Evolutionary conservation across 2,888 invertebrate genomes (phyloP).

Genomic region (Cryptus viduatorius): DNA sequence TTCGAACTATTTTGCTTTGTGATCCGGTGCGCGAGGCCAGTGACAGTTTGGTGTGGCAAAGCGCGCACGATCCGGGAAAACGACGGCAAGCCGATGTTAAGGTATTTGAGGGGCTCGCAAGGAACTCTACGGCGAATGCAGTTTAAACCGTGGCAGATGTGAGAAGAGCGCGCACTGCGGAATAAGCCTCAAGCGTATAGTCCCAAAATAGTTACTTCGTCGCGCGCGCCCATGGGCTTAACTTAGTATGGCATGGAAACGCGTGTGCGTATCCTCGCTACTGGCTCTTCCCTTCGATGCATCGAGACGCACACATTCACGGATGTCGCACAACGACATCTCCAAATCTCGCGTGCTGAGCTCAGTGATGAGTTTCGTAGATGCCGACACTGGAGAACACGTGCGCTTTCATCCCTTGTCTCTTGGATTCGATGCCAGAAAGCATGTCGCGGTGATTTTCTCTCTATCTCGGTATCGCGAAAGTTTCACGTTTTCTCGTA

Average conservation of each 20-base stretch:
- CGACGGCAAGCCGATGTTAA: conserved; percentile 30
- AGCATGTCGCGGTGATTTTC: conserved; percentile 2
- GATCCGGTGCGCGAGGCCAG: background rate
- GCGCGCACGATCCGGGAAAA: background rate
- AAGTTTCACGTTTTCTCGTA: conserved; percentile 25
- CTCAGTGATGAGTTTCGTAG: conserved; percentile 27
- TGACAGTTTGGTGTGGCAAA: conserved; percentile 9
- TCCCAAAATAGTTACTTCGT: conserved; percentile 61
- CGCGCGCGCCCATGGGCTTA: conserved; percentile 33
- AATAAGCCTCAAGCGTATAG: conserved; percentile 50
- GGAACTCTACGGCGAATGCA: conserved; percentile 57
- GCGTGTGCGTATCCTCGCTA: conserved; percentile 29
- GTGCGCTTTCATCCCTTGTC: conserved; percentile 46
- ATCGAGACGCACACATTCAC: conserved; percentile 42
- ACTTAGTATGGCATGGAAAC: conserved; percentile 40
- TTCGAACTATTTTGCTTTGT: background rate
- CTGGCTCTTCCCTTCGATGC: conserved; percentile 43
- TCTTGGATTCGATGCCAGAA: conserved; percentile 17
- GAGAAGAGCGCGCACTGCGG: conserved; percentile 37
- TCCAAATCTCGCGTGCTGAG: background rate
- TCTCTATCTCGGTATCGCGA: conserved; percentile 34
- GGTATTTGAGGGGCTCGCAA: conserved; percentile 60
- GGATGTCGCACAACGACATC: conserved; percentile 20
- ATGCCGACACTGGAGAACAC: conserved; percentile 53
- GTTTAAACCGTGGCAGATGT: conserved; percentile 63